Evolutionary conservation across 2,888 invertebrate genomes (phyloP), one percentile per base, ranked within the genome.

Genomic region (Ophion ventricosus): DNA sequence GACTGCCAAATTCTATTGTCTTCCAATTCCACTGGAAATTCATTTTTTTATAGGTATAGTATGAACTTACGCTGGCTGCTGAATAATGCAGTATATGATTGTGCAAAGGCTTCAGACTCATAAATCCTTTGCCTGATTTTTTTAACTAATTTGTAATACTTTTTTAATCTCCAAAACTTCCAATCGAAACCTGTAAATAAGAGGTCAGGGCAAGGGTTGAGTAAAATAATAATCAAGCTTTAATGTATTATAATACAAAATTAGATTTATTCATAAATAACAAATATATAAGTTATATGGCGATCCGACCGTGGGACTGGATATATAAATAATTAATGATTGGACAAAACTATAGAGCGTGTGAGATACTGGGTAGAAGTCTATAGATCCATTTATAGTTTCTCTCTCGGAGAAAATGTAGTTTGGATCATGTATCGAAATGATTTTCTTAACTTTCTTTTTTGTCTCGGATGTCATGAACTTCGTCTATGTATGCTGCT

Each of bases 181-280:
- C 14, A 49, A 23, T 73, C 59, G n/a, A 23, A 8, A 14, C 2
- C 1, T 14, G 25, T 10, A 23, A 40, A 43, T 25, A 35, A 40
- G 14, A 59, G 25, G 10, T n/a, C 17, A 40, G 35, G 70, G 29
- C 1, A 20, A 57, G 56, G 66, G 67, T 25, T 5, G 11, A 76
- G 54, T 40, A 14, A 57, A n/a, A n/a, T n/a, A 83, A 83, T 49
- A 85, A 82, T 72, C 75, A 82, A 85, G 66, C 87, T 87, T 80
- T 64, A 83, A 57, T 82, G 82, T 23, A 84, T 83, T 72, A 87
- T 85, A 77, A 89, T 82, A 85, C 84, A 84, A 85, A 85, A 86
- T 90, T 89, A 89, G 87, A 86, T 89, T 90, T 91, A 91, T 91
- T 90, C 89, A 91, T 91, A 91, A 91, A 91, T 91, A 91, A 90